Evolutionary conservation across 2,888 invertebrate genomes (phyloP).

Genomic region (Masnerella sp.): DNA sequence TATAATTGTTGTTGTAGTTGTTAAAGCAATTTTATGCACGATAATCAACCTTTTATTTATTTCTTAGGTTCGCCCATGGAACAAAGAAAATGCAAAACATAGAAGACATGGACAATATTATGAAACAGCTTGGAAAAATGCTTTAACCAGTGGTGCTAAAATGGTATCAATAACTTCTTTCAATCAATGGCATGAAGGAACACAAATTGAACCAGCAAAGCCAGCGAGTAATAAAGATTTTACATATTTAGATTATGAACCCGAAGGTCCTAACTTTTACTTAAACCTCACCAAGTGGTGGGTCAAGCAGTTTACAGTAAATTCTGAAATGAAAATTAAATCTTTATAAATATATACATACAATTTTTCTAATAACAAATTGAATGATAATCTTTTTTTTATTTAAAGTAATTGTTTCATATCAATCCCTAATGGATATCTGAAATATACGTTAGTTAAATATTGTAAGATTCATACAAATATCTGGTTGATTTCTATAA

Average conservation of each 20-base stretch:
- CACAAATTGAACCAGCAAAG: conserved; percentile 84
- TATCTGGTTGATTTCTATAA: no score
- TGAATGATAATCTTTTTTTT: no score
- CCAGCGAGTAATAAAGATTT: conserved; percentile 75
- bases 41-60: background rate
- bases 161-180: conserved; percentile 84
- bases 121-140: conserved; percentile 81
- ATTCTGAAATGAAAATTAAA: conserved; percentile 37
- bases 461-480: no score
- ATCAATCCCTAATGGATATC: no score
- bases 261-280: conserved; percentile 81
- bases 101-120: conserved; percentile 82
- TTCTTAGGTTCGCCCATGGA: conserved; percentile 80
- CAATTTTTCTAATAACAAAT: conserved; percentile 26
- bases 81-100: conserved; percentile 79
- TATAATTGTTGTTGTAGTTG: no score
- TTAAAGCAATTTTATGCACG: no score
- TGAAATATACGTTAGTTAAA: no score
- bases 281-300: conserved; percentile 82
- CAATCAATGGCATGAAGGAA: conserved; percentile 88
- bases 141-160: conserved; percentile 79
- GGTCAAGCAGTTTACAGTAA: conserved; percentile 79
- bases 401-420: no score
- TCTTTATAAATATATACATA: conserved; percentile 13
- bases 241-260: conserved; percentile 81